These are phyloP conservation scores for Gymnopithys bicolor DNA, from an alignment of 2,797 vertebrate species.

Conservation along the genomic window DNA sequence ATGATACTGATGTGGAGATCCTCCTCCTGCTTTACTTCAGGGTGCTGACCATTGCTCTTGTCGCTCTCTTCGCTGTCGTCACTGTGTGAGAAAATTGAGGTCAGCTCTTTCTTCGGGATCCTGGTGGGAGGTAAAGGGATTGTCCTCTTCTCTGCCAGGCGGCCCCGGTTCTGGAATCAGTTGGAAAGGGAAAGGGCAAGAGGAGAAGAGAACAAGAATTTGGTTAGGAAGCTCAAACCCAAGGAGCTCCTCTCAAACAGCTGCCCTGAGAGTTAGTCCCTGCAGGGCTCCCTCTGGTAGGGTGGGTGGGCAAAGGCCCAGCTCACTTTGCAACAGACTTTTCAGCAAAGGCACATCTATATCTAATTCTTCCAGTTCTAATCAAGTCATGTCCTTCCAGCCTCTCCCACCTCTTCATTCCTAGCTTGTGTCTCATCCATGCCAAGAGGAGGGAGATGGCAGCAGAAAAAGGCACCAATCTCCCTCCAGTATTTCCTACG, in stretches of 20 bases:
- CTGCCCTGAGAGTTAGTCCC: neutral
- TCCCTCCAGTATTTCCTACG: neutral
- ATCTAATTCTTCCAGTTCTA: neutral
- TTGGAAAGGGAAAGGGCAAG: neutral
- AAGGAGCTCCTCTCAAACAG: neutral
- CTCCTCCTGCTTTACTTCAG: slow-evolving; percentile 93
- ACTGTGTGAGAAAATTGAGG: slow-evolving; percentile 85
- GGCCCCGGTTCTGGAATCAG: slow-evolving; percentile 89
- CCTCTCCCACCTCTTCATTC: neutral
- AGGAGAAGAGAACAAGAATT: neutral
- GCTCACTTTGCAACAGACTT: neutral
- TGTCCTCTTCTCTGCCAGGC: slow-evolving; percentile 95
- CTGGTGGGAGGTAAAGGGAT: slow-evolving; percentile 89
- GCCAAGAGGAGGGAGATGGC: rapidly evolving
- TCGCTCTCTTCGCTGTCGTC: slow-evolving; percentile 92
- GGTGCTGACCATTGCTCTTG: slow-evolving; percentile 84
- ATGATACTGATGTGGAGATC: slow-evolving; percentile 92
- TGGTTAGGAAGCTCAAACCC: neutral
- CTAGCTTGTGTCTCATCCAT: neutral
- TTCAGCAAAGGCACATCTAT: neutral
- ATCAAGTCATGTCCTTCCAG: neutral
- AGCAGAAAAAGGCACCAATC: neutral
- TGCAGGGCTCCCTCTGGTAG: neutral
- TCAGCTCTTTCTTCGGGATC: slow-evolving; percentile 92
- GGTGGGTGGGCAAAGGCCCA: neutral